Conservation (phyloP, 2,888 invertebrate genomes). For the Epicampocera succincta region DNA sequence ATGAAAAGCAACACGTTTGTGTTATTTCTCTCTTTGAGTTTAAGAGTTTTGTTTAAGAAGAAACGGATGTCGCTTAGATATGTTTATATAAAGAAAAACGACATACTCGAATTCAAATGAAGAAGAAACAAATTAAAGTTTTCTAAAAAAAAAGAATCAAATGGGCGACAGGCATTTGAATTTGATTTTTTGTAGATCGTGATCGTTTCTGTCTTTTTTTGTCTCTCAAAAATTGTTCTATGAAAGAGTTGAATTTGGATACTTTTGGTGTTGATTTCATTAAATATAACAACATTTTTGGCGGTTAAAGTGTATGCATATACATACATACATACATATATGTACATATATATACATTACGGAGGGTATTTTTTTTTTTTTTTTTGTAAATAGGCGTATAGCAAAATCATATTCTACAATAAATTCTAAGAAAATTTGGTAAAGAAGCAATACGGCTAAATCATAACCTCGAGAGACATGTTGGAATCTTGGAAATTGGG, state of each 20-base stretch:
- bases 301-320: too few species aligned
- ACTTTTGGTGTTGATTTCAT: constrained; percentile 51
- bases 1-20: constrained; percentile 71
- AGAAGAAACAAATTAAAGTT: constrained; percentile 33
- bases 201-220: constrained; percentile 24
- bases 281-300: constrained; percentile 3
- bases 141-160: constrained; percentile 23
- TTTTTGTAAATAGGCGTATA: too few species aligned
- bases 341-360: too few species aligned
- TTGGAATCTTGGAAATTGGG: too few species aligned
- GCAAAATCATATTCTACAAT: too few species aligned
- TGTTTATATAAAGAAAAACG: constrained; percentile 24
- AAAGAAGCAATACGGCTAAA: too few species aligned
- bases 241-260: constrained; percentile 66
- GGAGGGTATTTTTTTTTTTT: too few species aligned
- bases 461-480: too few species aligned
- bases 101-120: constrained; percentile 6
- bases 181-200: constrained; percentile 5
- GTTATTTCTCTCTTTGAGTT: constrained; percentile 45
- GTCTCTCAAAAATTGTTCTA: constrained; percentile 5
- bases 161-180: constrained; percentile 44
- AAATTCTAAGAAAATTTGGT: too few species aligned
- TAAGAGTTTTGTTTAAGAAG: constrained; percentile 63
- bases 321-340: too few species aligned
- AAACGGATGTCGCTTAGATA: constrained; percentile 70